Conservation (phyloP, 2,113 vertebrate species). For the Pholis gunnellus region DNA sequence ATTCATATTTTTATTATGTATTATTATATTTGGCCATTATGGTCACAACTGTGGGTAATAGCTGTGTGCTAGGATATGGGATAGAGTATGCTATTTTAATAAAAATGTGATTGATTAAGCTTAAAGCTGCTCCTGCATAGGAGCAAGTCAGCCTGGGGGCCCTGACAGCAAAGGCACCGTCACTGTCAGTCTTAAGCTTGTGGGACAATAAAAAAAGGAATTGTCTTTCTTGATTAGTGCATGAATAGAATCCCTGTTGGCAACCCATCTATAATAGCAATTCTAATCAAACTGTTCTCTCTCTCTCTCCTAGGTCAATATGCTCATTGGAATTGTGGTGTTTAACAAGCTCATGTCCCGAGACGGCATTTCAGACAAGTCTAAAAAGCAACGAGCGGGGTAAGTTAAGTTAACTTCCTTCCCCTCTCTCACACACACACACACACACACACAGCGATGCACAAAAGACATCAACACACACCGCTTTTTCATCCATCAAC, state of each 20-base stretch:
- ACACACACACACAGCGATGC: background rate
- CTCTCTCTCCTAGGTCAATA: constrained; percentile 90
- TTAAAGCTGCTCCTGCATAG: background rate
- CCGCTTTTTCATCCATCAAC: constrained; percentile 4
- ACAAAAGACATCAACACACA: constrained; percentile 18
- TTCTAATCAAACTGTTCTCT: constrained; percentile 24
- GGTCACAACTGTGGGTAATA: background rate
- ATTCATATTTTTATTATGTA: no score
- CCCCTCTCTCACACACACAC: background rate
- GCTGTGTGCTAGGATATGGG: background rate
- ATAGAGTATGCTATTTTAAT: background rate
- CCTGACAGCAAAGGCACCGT: background rate
- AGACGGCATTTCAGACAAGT: constrained; percentile 99
- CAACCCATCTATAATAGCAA: background rate
- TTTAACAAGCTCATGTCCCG: constrained; percentile 99
- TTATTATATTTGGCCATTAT: background rate
- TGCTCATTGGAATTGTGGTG: constrained; percentile 98
- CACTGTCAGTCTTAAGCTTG: constrained; percentile 6
- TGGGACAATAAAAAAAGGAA: constrained; percentile 29
- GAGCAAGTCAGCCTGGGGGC: background rate
- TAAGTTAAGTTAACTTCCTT: constrained; percentile 89
- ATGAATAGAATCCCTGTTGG: constrained; percentile 23
- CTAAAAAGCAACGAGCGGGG: constrained; percentile 99
- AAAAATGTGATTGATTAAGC: background rate
- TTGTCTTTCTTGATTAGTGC: background rate